Conservation (phyloP, 2,797 vertebrate genomes). For the Danio kyathit region DNA sequence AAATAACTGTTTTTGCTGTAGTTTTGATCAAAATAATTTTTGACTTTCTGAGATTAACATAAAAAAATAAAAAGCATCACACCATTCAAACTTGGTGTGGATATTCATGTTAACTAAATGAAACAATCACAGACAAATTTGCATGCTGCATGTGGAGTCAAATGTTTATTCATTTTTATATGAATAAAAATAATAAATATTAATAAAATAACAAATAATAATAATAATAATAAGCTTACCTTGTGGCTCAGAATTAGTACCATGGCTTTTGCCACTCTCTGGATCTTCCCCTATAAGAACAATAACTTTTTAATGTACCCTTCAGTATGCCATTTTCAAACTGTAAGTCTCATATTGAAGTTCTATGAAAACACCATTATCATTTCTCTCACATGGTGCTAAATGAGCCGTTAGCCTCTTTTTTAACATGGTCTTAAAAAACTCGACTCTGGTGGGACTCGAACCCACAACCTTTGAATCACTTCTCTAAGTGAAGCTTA, state of each 20-base stretch:
- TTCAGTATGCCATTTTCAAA: not conserved
- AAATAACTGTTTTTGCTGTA: no score
- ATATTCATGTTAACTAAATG: not conserved
- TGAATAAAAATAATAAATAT: no score
- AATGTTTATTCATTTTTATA: not conserved
- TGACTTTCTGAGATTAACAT: no score
- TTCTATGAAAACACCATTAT: not conserved
- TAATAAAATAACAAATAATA: not conserved
- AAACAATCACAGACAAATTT: not conserved
- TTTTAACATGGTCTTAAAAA: not conserved
- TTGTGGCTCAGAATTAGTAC: constrained; percentile 71
- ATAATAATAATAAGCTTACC: constrained; percentile 54
- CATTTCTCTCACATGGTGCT: not conserved
- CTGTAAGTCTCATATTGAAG: not conserved
- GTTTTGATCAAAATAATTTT: not conserved
- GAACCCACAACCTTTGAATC: constrained; percentile 90
- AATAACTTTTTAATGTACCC: no score
- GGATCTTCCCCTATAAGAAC: constrained; percentile 72
- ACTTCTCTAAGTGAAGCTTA: constrained; percentile 66
- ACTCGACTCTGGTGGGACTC: constrained; percentile 86
- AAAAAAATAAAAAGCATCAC: not conserved
- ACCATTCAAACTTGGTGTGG: not conserved
- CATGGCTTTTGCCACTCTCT: constrained; percentile 72
- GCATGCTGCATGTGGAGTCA: not conserved
- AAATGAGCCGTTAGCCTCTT: not conserved